Base-by-base conservation (phyloP, 1,140 invertebrate genomes). In the Hylyphantes graminicola region DNA sequence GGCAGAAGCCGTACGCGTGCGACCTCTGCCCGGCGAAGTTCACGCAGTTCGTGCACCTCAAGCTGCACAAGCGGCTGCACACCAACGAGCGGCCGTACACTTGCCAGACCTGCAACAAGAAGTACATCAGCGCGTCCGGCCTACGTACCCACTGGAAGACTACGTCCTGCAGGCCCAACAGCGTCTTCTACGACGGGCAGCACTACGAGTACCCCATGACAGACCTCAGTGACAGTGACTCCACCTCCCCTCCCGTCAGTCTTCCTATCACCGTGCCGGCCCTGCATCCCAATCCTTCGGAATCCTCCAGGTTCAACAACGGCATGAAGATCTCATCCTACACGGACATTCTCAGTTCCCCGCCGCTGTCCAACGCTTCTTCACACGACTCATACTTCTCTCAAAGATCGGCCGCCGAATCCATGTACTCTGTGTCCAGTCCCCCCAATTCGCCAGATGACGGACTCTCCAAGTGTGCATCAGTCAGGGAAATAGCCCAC, bases 41-140 rank as follows among this genome's bases (percentile, higher is more conserved):
- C 90, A 99, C 98, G 3, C 98, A 99, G 91, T 98, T 98, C 88
- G 98, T 99, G 17, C 98, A 99, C 90, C 92, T 99, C 61, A 99
- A 99, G 91, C 89, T 93, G 6, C 98, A 99, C 91, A 98, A 98
- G 90, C 91, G 98, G 80, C 90, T 99, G 82, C 98, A 99, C 90
- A 99, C 97, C 17, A 99, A 99, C 89, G 98, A 99, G 89, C 91
- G 98, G 85, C 98, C 98, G 3, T 99, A 97, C 90, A 97, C 97
- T 68, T 99, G 98, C 89, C 95, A 96, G 87, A 95, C 96, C 61
- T 99, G 98, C 89, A 94, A 95, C 89, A 97, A 99, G 91, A 97
- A 97, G 89, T 99, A 99, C 90, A 99, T 99, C 88, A 98, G 96
- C 88, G 97, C 97, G n/a, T 97, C 95, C 64, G 98, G 98, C 12